These are phyloP conservation scores for Argyrosomus regius DNA, from an alignment of 2,797 vertebrate species.

Conservation along the genomic window DNA sequence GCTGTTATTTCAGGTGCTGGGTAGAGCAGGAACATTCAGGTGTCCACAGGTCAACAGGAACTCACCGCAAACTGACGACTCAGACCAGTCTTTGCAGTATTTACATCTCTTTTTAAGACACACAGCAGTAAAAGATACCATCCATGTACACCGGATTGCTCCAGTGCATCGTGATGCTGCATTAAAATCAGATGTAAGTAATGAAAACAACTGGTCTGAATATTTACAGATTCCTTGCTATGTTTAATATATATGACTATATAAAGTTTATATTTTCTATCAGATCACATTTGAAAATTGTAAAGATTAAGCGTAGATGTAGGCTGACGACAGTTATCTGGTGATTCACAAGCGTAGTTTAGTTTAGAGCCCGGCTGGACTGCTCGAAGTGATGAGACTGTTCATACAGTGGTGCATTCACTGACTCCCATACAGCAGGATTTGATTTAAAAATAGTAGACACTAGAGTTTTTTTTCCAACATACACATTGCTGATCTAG, in stretches of 20 bases:
- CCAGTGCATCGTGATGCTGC: slow-evolving; percentile 21
- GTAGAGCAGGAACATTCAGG: slow-evolving; percentile 59
- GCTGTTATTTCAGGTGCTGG: slow-evolving; percentile 67
- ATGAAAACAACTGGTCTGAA: slow-evolving; percentile 40
- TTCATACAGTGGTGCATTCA: slow-evolving; percentile 29
- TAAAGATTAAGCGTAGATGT: slow-evolving; percentile 67
- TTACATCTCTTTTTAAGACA: slow-evolving; percentile 41
- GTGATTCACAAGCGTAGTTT: slow-evolving; percentile 30
- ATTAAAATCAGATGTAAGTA: slow-evolving; percentile 25
- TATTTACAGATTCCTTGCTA: slow-evolving; percentile 45
- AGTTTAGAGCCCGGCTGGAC: not conserved
- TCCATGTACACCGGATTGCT: not conserved
- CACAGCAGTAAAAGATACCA: not conserved
- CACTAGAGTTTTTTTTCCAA: not conserved
- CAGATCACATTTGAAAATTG: slow-evolving; percentile 69
- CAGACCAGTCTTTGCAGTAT: slow-evolving; percentile 18
- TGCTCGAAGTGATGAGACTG: slow-evolving; percentile 17
- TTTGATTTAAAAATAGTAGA: slow-evolving; percentile 3
- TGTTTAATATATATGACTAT: slow-evolving; percentile 67
- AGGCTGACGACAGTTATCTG: slow-evolving; percentile 39
- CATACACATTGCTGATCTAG: slow-evolving; percentile 1
- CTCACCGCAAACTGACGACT: slow-evolving; percentile 38
- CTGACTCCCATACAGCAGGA: slow-evolving; percentile 40
- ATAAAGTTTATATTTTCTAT: slow-evolving; percentile 82
- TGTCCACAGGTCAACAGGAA: slow-evolving; percentile 49